Base-by-base conservation (phyloP, 2,888 invertebrate species). In the Carpatolechia fugitivella region DNA sequence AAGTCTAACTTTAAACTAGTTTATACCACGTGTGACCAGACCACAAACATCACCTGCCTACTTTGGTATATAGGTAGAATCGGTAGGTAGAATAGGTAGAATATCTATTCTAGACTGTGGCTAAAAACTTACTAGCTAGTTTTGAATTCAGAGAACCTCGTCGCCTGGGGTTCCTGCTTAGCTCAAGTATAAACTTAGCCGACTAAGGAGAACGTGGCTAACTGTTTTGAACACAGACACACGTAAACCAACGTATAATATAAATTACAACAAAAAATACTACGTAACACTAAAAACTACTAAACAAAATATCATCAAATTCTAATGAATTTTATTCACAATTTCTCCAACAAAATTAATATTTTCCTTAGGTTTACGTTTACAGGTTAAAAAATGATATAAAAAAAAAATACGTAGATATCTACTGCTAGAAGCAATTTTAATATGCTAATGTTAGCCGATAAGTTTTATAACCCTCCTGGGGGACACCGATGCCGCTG, bases 381-480 rank as follows among this genome's bases (percentile, higher is more conserved):
- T 30, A 41, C 11, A 36, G 11, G 55, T 35, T 20, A 30, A n/a
- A n/a, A n/a, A n/a, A n/a, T 7, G 13, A 1, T 33, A 31, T 20
- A 20, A 35, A 35, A 35, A 35, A 35, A 35, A 35, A 35, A 35
- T 35, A 35, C 35, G 14, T 18, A 35, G 31, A 47, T 51, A 40
- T 18, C 36, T 65, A 69, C 66, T 63, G 70, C 67, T 70, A 68
- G 60, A 68, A 71, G 70, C 72, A 77, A 80, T 78, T 80, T 80
- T 74, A 76, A 75, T 80, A 80, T 78, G 75, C 73, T 75, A 80
- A 80, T 80, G 72, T 71, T 64, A 68, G 68, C 69, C 74, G 69
- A 72, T 74, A 73, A 69, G 66, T 67, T 67, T 65, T 62, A 61
- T 67, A 52, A 59, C 61, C 66, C 69, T 58, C 60, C 6, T n/a